Evolutionary conservation across 2,888 invertebrate species (phyloP), one percentile per base, ranked within the genome.

Genomic region (Noctua pronuba): DNA sequence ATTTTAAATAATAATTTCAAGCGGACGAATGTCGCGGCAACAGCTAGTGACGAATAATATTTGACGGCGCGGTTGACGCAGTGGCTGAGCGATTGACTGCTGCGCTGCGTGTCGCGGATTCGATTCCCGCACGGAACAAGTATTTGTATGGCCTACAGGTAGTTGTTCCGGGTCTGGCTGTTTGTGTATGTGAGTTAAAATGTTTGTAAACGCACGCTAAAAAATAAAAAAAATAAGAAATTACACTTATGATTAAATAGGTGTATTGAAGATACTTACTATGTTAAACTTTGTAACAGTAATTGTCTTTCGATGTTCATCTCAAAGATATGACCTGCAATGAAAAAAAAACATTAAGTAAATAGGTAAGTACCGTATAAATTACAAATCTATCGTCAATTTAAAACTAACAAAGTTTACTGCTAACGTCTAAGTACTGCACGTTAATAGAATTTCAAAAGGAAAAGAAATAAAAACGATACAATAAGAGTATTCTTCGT

Each of bases 261-360:
- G 10, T 10, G 0, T 72, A 10, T 60, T 76, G 16, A n/a, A 74
- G 28, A 44, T 87, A 87, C 88, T 87, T 87, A 86, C 83, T 80
- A 76, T 73, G 24, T 71, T 28, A 65, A 80, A 66, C 69, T 55
- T 58, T 68, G 74, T 66, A 77, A 70, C 31, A 73, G 60, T 67
- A 69, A 68, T 77, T 64, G 46, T 67, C 6, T 75, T 70, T 41
- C 68, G 77, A 49, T 73, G 68, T 75, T 84, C 87, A 86, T 81
- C 75, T 80, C 79, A 81, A 78, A 58, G 52, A 73, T 31, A 72
- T 69, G 31, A 87, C 70, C 87, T 87, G 81, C 64, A 87, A 87
- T 31, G 60, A 31, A 31, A 55, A 80, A 76, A 76, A 4, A 55
- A 64, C 31, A 55, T 64, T 11, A 31, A 55, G 60, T 8, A 31